Percentiles rank a stretch among this genome's conserved stretches.
These are phyloP conservation scores for Benitochromis conjunctus DNA, from an alignment of 2,113 vertebrate genomes.

Conservation along the genomic window DNA sequence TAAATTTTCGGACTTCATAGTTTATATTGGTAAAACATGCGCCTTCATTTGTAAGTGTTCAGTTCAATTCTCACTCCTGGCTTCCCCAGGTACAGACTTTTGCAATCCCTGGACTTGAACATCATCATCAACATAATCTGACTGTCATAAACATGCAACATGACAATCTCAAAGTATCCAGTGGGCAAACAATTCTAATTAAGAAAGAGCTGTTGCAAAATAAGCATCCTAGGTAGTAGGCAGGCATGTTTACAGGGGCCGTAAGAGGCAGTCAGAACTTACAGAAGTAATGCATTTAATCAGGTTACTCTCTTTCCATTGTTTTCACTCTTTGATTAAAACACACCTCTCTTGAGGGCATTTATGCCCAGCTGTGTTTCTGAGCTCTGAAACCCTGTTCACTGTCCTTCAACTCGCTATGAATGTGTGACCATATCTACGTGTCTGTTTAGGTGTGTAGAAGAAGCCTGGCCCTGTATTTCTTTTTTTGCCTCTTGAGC, in stretches of 20 bases:
- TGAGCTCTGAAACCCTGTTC: constrained; percentile 36
- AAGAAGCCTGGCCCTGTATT: constrained; percentile 33
- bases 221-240: not conserved
- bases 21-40: not conserved
- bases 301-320: not conserved
- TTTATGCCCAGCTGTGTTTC: constrained; percentile 68
- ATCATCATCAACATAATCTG: not conserved
- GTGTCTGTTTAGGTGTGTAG: constrained; percentile 48
- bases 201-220: not conserved
- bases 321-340: constrained; percentile 36
- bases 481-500: constrained; percentile 36
- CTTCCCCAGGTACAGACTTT: not conserved
- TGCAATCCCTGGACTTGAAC: not conserved
- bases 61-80: not conserved
- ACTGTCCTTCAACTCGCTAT: constrained; percentile 65
- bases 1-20: not conserved
- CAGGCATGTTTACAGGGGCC: not conserved
- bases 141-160: not conserved
- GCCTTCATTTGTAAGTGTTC: fast-evolving
- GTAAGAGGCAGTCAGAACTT: not conserved
- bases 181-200: not conserved
- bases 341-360: constrained; percentile 26
- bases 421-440: not conserved
- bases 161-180: not conserved
- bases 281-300: not conserved